Conservation (phyloP, 2,797 vertebrate genomes). For the Enteromius mattozi region DNA sequence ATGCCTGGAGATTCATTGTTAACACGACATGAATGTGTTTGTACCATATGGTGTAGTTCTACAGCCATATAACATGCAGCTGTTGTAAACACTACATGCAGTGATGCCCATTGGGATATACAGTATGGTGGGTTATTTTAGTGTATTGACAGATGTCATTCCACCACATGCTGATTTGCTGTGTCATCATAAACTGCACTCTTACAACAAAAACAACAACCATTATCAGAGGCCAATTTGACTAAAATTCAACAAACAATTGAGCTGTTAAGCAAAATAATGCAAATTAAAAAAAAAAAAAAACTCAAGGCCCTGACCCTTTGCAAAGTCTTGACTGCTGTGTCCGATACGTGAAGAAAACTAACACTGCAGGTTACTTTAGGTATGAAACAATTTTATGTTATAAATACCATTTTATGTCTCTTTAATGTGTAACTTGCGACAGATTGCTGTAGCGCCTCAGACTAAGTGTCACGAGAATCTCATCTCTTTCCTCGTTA, state of each 20-base stretch:
- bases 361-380: too few relatives aligned
- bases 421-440: too few relatives aligned
- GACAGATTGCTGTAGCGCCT: too few relatives aligned
- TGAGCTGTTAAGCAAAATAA: constrained; percentile 17
- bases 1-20: constrained; percentile 1
- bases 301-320: background rate
- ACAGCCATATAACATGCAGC: constrained; percentile 40
- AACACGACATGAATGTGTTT: background rate
- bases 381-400: too few relatives aligned
- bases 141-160: constrained; percentile 9
- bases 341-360: too few relatives aligned
- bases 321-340: background rate
- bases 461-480: too few relatives aligned
- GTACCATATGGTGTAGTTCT: constrained; percentile 8
- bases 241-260: background rate
- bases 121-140: constrained; percentile 27
- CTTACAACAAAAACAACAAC: background rate
- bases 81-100: constrained; percentile 41
- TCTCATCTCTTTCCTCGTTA: too few relatives aligned
- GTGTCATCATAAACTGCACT: background rate
- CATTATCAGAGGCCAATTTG: background rate
- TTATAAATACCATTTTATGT: too few relatives aligned
- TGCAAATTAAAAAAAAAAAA: background rate
- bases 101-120: constrained; percentile 20
- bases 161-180: constrained; percentile 7